Conservation (phyloP, 2,797 vertebrate genomes). For the Sylvia borin region DNA sequence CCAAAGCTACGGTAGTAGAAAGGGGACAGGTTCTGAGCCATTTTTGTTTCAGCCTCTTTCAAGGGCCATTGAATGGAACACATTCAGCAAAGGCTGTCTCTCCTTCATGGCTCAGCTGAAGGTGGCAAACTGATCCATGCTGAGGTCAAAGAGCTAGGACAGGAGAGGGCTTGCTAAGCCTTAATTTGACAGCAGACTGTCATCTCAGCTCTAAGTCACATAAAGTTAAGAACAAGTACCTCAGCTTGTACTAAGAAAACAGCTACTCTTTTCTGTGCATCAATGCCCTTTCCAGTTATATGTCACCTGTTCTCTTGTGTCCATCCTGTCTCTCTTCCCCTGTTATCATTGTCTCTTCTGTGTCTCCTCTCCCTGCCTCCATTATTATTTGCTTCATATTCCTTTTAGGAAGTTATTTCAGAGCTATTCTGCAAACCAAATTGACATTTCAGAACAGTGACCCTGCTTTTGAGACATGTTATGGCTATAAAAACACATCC, state of each 20-base stretch:
- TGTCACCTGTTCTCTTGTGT: neutral
- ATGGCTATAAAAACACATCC: neutral
- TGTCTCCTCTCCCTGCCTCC: neutral
- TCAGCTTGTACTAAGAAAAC: neutral
- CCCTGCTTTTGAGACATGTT: neutral
- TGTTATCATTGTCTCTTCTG: neutral
- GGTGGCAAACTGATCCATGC: neutral
- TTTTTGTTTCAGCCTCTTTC: neutral
- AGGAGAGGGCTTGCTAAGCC: neutral
- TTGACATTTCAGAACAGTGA: neutral
- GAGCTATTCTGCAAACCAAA: neutral
- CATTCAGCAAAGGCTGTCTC: neutral
- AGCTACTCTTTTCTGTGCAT: neutral
- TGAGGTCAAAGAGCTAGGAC: neutral
- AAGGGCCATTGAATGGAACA: accelerated
- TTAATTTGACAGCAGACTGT: neutral
- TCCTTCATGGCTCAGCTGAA: neutral
- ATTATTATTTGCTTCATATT: neutral
- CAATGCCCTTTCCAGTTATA: neutral
- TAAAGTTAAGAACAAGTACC: neutral
- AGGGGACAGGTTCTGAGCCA: neutral
- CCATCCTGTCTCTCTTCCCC: neutral
- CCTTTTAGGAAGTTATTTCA: neutral
- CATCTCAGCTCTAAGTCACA: neutral
- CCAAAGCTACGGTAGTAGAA: neutral